Conservation (phyloP, 2,888 invertebrate species). For the Meandrusa payeni region DNA sequence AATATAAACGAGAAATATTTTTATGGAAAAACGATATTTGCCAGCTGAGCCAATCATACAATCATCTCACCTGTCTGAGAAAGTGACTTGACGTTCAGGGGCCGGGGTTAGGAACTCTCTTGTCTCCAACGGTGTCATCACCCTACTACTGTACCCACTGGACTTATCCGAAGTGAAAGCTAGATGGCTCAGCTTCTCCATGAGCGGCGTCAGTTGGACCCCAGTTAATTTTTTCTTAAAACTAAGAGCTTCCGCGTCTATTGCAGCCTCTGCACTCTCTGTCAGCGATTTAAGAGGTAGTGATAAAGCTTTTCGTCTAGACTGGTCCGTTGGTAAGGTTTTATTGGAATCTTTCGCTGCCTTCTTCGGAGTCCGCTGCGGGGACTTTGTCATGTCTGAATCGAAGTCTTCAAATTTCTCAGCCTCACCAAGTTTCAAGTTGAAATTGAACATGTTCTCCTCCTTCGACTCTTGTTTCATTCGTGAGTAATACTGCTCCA, state of each 20-base stretch:
- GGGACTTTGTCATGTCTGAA: constrained; percentile 63
- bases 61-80: constrained; percentile 58
- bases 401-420: constrained; percentile 76
- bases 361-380: constrained; percentile 68
- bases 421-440: constrained; percentile 57
- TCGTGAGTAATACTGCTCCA: constrained; percentile 83
- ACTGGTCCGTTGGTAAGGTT: constrained; percentile 55
- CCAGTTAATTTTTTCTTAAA: constrained; percentile 82
- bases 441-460: constrained; percentile 66
- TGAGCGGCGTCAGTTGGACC: constrained; percentile 88
- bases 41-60: no score
- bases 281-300: constrained; percentile 86
- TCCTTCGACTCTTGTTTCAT: constrained; percentile 71
- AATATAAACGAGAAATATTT: no score
- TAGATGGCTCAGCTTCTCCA: constrained; percentile 89
- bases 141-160: constrained; percentile 85
- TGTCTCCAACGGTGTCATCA: constrained; percentile 82
- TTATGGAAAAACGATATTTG: no score
- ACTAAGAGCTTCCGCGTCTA: constrained; percentile 56
- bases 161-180: constrained; percentile 84
- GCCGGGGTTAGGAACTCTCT: constrained; percentile 68
- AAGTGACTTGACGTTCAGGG: constrained; percentile 58
- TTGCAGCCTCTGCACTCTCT: constrained; percentile 62
- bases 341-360: constrained; percentile 55
- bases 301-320: constrained; percentile 81